Evolutionary conservation across 2,888 invertebrate species (phyloP).

Genomic region (Xiphydria camelus): DNA sequence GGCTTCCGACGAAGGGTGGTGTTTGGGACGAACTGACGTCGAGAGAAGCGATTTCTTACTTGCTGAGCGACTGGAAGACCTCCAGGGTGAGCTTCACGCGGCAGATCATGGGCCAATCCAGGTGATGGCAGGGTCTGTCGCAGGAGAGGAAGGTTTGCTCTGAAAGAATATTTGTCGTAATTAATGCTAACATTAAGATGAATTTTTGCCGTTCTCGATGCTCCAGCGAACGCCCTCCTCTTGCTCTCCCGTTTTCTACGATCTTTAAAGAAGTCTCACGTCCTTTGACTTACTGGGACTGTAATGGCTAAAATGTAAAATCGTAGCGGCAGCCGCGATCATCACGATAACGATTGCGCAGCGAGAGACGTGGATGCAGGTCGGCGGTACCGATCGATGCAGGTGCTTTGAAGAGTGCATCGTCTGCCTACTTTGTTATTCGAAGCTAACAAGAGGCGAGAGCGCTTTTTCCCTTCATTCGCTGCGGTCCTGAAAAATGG

Average conservation of each 20-base stretch:
- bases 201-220: too few species aligned
- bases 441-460: constrained; percentile 35
- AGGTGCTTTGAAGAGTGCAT: constrained; percentile 35
- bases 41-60: too few species aligned
- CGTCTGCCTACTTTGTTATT: constrained; percentile 37
- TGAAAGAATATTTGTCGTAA: too few species aligned
- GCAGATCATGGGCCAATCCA: constrained; percentile 81
- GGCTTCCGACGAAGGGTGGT: too few species aligned
- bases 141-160: constrained; percentile 75
- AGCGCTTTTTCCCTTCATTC: too few species aligned
- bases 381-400: constrained; percentile 27
- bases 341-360: constrained; percentile 41
- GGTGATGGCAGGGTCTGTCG: constrained; percentile 74
- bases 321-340: constrained; percentile 48
- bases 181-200: too few species aligned
- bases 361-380: constrained; percentile 40
- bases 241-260: too few species aligned
- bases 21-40: too few species aligned
- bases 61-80: constrained; percentile 71
- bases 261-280: too few species aligned
- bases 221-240: too few species aligned
- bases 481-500: too few species aligned
- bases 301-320: constrained; percentile 51
- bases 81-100: constrained; percentile 75
- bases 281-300: constrained; percentile 51